Evolutionary conservation across 1,140 invertebrate species (phyloP).

Genomic region (Whitmania pigra): DNA sequence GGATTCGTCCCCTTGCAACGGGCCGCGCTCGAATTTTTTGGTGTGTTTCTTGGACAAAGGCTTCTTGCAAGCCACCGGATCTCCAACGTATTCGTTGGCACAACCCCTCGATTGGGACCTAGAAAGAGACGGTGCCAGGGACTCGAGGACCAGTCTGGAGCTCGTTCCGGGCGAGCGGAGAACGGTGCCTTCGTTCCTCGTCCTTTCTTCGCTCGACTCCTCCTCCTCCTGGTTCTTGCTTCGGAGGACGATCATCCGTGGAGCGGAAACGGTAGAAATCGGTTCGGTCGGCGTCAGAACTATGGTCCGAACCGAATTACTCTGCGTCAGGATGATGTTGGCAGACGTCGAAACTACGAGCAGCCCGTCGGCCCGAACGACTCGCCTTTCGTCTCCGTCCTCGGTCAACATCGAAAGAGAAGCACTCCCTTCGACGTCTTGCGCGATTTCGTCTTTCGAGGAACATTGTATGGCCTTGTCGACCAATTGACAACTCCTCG

Average conservation of each 20-base stretch:
- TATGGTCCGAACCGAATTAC: neutral
- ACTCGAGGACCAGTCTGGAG: neutral
- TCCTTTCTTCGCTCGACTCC: neutral
- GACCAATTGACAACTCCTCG: neutral
- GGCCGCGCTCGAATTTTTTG: neutral
- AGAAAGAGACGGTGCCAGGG: neutral
- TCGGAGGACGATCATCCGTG: neutral
- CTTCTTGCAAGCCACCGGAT: conserved; percentile 9
- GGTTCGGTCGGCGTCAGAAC: neutral
- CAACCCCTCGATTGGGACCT: conserved; percentile 1
- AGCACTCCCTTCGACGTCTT: neutral
- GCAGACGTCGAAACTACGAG: neutral
- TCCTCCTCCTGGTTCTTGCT: neutral
- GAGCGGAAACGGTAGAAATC: neutral
- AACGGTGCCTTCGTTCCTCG: neutral
- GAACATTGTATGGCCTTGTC: neutral
- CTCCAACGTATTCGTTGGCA: neutral
- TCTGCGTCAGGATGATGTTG: neutral
- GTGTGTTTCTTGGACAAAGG: neutral
- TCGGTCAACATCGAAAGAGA: neutral
- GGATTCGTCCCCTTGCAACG: neutral
- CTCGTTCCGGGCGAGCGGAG: no score
- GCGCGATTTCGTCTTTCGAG: neutral
- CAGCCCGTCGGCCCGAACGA: neutral
- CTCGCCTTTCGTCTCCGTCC: neutral